phyloP scores from a whole-genome alignment of 2,888 invertebrate species.

The Automeris io region DNA sequence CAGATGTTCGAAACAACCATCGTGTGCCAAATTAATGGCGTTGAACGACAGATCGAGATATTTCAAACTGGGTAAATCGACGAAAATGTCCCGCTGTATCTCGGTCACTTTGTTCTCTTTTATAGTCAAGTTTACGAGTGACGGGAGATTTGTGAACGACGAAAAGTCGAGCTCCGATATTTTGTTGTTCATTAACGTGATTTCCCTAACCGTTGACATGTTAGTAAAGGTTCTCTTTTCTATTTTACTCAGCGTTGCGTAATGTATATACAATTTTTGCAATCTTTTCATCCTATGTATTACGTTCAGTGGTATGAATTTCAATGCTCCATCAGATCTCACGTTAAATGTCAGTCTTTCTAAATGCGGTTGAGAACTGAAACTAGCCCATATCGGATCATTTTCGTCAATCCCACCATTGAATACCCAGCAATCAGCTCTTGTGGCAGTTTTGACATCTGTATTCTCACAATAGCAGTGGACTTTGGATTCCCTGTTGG shows the following conservation, averaged over 20 bases:
- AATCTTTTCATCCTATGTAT: constrained; percentile 81
- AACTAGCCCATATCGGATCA: constrained; percentile 84
- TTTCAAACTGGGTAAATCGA: constrained; percentile 83
- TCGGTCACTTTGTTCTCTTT: constrained; percentile 87
- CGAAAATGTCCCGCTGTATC: constrained; percentile 85
- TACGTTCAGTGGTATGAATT: constrained; percentile 83
- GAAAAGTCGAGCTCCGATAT: constrained; percentile 82
- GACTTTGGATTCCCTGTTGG: constrained; percentile 73
- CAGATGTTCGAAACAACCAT: constrained; percentile 87
- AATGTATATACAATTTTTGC: constrained; percentile 82
- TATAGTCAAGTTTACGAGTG: constrained; percentile 82
- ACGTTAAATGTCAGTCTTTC: constrained; percentile 83
- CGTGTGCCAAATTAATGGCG: constrained; percentile 88
- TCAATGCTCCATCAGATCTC: constrained; percentile 81
- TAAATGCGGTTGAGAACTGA: constrained; percentile 82
- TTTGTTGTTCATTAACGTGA: constrained; percentile 83
- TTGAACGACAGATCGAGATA: constrained; percentile 91
- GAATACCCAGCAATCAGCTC: constrained; percentile 88
- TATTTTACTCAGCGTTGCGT: constrained; percentile 83
- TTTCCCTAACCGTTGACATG: constrained; percentile 81
- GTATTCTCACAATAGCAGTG: constrained; percentile 82
- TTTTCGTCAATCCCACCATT: constrained; percentile 80
- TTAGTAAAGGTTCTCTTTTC: constrained; percentile 86
- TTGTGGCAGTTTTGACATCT: constrained; percentile 76
- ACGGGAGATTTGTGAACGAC: constrained; percentile 84